phyloP scores from a whole-genome alignment of 2,797 vertebrate species.

The Tangara arthus region DNA sequence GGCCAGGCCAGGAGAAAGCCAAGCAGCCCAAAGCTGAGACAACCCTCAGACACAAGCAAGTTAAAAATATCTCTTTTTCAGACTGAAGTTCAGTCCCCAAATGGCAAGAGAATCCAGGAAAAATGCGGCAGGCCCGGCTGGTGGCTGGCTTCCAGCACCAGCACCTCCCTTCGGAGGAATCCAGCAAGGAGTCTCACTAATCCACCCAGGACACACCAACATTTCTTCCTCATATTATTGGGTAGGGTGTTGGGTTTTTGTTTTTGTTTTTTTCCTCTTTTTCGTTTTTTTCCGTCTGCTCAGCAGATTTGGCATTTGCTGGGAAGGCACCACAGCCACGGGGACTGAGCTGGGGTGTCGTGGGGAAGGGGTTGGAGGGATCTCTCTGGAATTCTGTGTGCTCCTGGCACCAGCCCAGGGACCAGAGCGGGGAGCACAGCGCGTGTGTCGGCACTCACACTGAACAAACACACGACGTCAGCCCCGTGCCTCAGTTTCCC shows the following conservation, averaged over 20 bases:
- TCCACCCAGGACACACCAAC: slow-evolving; percentile 59
- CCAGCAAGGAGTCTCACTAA: slow-evolving; percentile 48
- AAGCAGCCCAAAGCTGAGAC: neutral
- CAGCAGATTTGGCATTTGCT: neutral
- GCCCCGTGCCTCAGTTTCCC: neutral
- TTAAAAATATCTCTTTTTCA: slow-evolving; percentile 38
- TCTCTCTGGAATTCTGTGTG: accelerated
- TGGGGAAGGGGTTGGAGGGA: accelerated
- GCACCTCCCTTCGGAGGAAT: slow-evolving; percentile 66
- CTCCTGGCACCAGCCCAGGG: neutral
- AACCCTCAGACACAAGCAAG: neutral
- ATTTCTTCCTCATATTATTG: slow-evolving; percentile 25
- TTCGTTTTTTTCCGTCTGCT: neutral
- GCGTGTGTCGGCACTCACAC: accelerated
- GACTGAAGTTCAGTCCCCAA: slow-evolving; percentile 57
- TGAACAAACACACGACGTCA: accelerated
- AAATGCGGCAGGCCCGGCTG: slow-evolving; percentile 46
- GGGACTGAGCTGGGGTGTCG: accelerated
- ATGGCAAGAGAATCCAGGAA: slow-evolving; percentile 52
- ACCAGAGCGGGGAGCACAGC: accelerated
- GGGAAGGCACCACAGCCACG: accelerated
- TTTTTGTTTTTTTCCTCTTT: neutral
- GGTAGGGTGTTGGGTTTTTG: neutral
- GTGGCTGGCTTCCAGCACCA: slow-evolving; percentile 14
- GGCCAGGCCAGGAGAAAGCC: neutral